Percentiles rank a stretch among this genome's conserved stretches.
phyloP scores from a whole-genome alignment of 2,888 invertebrate species.

The Operophtera brumata region DNA sequence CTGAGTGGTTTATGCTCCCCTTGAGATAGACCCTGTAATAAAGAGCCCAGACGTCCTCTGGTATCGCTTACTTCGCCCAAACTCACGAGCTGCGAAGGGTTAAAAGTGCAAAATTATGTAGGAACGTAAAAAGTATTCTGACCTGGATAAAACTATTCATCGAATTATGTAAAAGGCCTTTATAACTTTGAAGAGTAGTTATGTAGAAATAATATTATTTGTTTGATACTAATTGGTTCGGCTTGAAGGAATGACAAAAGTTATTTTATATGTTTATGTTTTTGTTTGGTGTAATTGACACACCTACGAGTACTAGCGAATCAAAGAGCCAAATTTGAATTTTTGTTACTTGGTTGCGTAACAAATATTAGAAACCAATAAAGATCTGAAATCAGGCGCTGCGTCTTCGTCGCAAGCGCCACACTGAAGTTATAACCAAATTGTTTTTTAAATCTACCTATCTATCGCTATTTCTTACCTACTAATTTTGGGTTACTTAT shows the following conservation, averaged over 20 bases:
- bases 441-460: too few relatives aligned
- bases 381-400: too few relatives aligned
- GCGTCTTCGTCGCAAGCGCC: too few relatives aligned
- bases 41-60: slow-evolving; percentile 22
- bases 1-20: slow-evolving; percentile 34
- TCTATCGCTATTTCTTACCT: too few relatives aligned
- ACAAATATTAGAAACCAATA: too few relatives aligned
- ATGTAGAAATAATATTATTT: not conserved
- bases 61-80: slow-evolving; percentile 32
- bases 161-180: not conserved
- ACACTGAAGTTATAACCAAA: too few relatives aligned
- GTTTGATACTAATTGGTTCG: not conserved
- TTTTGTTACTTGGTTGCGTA: too few relatives aligned
- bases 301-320: too few relatives aligned
- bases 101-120: slow-evolving; percentile 33
- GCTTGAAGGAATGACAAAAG: not conserved
- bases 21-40: slow-evolving; percentile 33
- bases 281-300: too few relatives aligned
- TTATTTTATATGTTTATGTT: too few relatives aligned
- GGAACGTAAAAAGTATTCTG: slow-evolving; percentile 13
- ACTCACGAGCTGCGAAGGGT: slow-evolving; percentile 22
- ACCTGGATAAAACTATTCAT: slow-evolving; percentile 13
- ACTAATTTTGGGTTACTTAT: too few relatives aligned
- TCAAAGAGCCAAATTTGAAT: too few relatives aligned
- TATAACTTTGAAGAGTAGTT: not conserved